Evolutionary conservation across 2,797 vertebrate genomes (phyloP), one percentile per base, ranked within the genome.

Genomic region (Semotilus atromaculatus): DNA sequence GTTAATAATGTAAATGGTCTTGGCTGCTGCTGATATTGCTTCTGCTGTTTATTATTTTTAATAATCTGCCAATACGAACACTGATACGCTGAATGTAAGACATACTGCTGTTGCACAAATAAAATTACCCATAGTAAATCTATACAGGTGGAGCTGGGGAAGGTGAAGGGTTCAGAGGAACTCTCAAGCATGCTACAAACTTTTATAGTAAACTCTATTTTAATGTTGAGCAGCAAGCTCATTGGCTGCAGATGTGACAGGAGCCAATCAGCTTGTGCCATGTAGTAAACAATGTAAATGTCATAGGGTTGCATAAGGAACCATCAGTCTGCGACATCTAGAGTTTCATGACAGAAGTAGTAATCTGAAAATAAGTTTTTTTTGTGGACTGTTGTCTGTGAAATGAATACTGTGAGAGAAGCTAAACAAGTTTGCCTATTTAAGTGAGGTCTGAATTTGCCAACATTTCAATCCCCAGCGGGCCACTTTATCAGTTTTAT

Each of bases 351-450:
- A 31, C 26, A 64, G 26, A 64, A 64, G 14, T 64, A 16, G 26
- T 4, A 7, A 51, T 53, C 29, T 53, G 9, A 53, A 74, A 34
- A 74, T 62, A 26, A 1, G 1, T 26, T 16, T 64, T 16, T 64
- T 31, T 7, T 31, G 60, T 75, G 19, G 48, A 34, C 48, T 23
- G 31, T 36, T 55, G 48, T 55, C 71, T 74, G 19, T 36, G 31
- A 40, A 36, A 62, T 1, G 1, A 34, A 77, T 34, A 40, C 23
- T 29, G 34, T 29, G n/a, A 78, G 34, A 36, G 14, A 19, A 77
- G 34, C 16, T 40, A 78, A 62, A 40, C 58, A 62, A 77, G 55
- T 40, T 43, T 13, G 14, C 29, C 6, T 91, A 92, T 45, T 60
- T 51, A 74, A 45, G 53, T 53, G 31, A 66, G 70, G 13, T 36